Evolutionary conservation across 2,797 vertebrate genomes (phyloP).

Genomic region (Cephalopachus bancanus): DNA sequence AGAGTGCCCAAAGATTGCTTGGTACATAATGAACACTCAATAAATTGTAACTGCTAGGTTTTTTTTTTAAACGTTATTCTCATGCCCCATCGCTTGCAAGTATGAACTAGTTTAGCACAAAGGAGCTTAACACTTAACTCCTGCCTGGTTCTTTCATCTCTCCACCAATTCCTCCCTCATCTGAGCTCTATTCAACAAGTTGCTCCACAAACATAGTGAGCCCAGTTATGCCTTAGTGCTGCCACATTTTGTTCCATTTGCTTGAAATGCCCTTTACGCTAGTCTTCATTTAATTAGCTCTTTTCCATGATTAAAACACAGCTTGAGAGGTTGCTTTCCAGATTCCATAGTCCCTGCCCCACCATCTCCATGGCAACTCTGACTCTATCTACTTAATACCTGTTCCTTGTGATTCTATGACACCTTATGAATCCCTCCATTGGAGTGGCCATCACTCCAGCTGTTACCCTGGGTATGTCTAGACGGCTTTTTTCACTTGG

Average conservation of each 20-base stretch:
- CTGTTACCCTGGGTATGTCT: neutral
- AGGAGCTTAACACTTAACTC: neutral
- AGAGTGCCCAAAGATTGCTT: slow-evolving; percentile 6
- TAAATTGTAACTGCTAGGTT: neutral
- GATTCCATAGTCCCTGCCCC: neutral
- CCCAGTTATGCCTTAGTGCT: neutral
- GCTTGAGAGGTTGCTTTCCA: slow-evolving; percentile 8
- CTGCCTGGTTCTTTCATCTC: neutral
- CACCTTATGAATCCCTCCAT: neutral
- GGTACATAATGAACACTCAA: neutral
- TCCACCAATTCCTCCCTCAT: neutral
- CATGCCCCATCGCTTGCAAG: neutral
- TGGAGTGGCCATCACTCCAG: neutral
- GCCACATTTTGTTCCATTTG: neutral
- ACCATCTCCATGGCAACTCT: slow-evolving; percentile 8
- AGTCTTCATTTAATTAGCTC: neutral
- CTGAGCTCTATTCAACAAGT: neutral
- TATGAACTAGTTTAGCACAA: neutral
- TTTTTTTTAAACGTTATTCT: neutral
- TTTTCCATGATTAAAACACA: slow-evolving; percentile 42
- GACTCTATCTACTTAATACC: neutral
- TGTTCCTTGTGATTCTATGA: neutral
- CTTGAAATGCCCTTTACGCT: neutral
- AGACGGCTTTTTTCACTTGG: neutral
- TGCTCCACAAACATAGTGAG: neutral